phyloP scores from a whole-genome alignment of 2,888 invertebrate species.

The Ferrisia virgata region DNA sequence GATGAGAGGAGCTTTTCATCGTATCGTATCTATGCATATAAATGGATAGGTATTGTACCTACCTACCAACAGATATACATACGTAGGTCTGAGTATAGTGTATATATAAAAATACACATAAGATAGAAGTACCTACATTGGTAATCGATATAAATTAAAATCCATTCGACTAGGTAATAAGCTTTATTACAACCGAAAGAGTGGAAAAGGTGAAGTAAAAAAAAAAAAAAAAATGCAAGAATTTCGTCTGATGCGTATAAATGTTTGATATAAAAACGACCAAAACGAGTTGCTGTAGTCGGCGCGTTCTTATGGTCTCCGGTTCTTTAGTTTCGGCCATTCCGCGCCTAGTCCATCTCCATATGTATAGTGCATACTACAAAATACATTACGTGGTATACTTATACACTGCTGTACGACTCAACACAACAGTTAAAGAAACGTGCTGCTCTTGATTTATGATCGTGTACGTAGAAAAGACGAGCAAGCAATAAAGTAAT shows the following conservation, averaged over 20 bases:
- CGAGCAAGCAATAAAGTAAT: constrained; percentile 20
- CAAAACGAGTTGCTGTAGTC: not conserved
- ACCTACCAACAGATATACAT: too few relatives aligned
- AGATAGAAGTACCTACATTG: not conserved
- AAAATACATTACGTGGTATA: too few relatives aligned
- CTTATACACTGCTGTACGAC: too few relatives aligned
- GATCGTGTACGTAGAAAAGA: constrained; percentile 15
- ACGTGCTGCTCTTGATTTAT: constrained; percentile 20
- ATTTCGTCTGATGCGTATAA: not conserved
- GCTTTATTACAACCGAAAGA: not conserved
- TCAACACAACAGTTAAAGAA: constrained; percentile 27
- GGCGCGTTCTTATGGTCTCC: not conserved
- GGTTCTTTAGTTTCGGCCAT: not conserved
- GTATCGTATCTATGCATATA: not conserved
- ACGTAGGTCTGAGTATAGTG: too few relatives aligned
- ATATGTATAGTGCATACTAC: too few relatives aligned
- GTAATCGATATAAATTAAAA: constrained; percentile 16
- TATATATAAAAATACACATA: too few relatives aligned
- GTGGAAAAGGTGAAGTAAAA: not conserved
- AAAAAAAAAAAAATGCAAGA: not conserved
- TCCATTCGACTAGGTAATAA: not conserved
- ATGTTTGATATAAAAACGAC: not conserved
- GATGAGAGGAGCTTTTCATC: not conserved
- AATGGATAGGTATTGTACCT: too few relatives aligned
- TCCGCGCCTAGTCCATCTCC: not conserved